Percentiles rank a stretch among this genome's conserved stretches.
Conservation (phyloP, 2,888 invertebrate species). For the Stomorhina lunata region DNA sequence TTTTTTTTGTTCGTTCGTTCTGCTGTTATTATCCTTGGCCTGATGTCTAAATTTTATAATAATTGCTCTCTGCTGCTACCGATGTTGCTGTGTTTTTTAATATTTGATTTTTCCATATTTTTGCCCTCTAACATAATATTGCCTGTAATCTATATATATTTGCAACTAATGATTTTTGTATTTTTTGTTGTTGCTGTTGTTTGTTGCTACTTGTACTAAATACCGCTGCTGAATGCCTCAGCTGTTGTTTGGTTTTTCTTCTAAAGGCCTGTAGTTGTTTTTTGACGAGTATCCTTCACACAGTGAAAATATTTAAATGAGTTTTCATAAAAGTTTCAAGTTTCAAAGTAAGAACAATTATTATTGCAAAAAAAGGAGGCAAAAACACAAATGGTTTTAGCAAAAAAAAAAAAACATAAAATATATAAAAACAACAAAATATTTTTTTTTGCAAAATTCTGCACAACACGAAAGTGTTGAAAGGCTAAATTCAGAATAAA, state of each 20-base stretch:
- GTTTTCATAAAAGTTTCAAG: constrained; percentile 57
- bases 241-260: not conserved
- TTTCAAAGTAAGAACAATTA: constrained; percentile 54
- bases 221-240: not conserved
- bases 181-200: not conserved
- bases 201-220: constrained; percentile 8
- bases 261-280: constrained; percentile 1
- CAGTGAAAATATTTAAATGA: constrained; percentile 58
- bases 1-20: not conserved
- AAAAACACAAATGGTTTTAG: not conserved
- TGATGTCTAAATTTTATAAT: constrained; percentile 36
- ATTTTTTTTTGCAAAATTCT: constrained; percentile 7
- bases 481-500: too few relatives aligned
- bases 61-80: constrained; percentile 6
- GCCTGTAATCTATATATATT: constrained; percentile 34
- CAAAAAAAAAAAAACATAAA: not conserved
- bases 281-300: constrained; percentile 27
- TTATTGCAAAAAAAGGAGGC: constrained; percentile 27
- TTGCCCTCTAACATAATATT: constrained; percentile 23
- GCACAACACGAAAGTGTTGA: not conserved
- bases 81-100: not conserved
- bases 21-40: constrained; percentile 53
- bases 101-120: not conserved
- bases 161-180: constrained; percentile 36
- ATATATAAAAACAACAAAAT: constrained; percentile 17